phyloP scores from a whole-genome alignment of 2,888 invertebrate genomes.

The Eudasyphora cyanicolor region DNA sequence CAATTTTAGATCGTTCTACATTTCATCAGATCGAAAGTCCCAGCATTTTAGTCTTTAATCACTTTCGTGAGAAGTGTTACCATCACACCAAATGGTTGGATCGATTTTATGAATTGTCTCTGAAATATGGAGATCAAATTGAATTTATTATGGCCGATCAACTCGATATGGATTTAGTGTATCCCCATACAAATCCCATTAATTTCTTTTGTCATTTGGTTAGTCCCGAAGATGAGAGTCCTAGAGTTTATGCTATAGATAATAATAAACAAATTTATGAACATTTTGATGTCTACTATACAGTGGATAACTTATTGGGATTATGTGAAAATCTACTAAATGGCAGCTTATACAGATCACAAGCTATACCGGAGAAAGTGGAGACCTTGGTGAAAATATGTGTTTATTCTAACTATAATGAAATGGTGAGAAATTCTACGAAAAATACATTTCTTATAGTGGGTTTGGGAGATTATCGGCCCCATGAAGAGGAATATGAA shows the following conservation, averaged over 20 bases:
- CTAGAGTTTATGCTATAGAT: constrained; percentile 37
- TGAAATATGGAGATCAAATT: constrained; percentile 47
- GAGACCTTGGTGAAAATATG: constrained; percentile 53
- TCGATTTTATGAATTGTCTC: constrained; percentile 25
- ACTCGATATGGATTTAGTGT: constrained; percentile 50
- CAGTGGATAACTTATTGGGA: constrained; percentile 33
- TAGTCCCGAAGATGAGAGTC: constrained; percentile 36
- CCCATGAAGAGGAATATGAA: not conserved
- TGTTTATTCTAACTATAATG: constrained; percentile 60
- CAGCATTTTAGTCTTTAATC: constrained; percentile 28
- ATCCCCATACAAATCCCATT: constrained; percentile 32
- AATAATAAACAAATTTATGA: constrained; percentile 35
- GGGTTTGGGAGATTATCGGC: constrained; percentile 7
- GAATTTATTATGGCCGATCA: constrained; percentile 58
- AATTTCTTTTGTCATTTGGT: constrained; percentile 16
- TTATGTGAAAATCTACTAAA: constrained; percentile 64
- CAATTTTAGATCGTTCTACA: constrained; percentile 6
- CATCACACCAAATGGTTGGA: constrained; percentile 47
- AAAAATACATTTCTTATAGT: constrained; percentile 58
- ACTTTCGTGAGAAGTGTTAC: constrained; percentile 57
- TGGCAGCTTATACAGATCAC: constrained; percentile 43
- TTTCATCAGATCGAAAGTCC: constrained; percentile 24
- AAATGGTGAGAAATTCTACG: constrained; percentile 59
- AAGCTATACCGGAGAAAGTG: constrained; percentile 17
- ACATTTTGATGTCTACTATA: not conserved